These are phyloP conservation scores for Hirtodrosophila cameraria DNA, from an alignment of 2,888 invertebrate species.

Conservation along the genomic window DNA sequence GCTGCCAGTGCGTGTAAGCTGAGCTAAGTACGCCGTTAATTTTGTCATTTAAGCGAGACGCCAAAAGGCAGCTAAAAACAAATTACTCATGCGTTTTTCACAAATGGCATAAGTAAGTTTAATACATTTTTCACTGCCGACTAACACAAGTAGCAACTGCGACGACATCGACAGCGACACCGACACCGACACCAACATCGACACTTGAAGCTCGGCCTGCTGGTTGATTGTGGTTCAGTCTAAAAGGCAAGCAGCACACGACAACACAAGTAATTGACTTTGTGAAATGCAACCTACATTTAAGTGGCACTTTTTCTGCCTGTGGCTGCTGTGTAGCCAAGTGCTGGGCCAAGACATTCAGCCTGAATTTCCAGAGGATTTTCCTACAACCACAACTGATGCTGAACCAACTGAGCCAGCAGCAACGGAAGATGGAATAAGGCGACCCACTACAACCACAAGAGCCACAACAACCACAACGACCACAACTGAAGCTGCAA, in stretches of 20 bases:
- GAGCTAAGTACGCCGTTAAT: neutral
- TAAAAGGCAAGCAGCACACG: conserved; percentile 34
- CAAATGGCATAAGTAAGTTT: conserved; percentile 37
- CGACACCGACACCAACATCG: neutral
- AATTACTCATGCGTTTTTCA: conserved; percentile 46
- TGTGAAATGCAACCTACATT: conserved; percentile 27
- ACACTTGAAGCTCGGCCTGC: conserved; percentile 21
- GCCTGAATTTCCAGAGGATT: conserved; percentile 66
- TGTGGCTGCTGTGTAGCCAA: conserved; percentile 35
- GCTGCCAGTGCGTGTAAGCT: too few relatives aligned
- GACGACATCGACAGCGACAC: too few relatives aligned
- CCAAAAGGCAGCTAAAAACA: conserved; percentile 2
- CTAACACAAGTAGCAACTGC: conserved; percentile 1
- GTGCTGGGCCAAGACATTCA: conserved; percentile 62
- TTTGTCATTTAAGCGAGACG: conserved; percentile 14
- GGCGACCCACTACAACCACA: conserved; percentile 4
- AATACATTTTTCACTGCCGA: conserved; percentile 20
- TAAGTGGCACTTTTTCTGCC: neutral
- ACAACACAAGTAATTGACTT: conserved; percentile 34
- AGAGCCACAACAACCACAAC: conserved; percentile 9
- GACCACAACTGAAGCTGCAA: conserved; percentile 8
- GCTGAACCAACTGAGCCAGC: conserved; percentile 1
- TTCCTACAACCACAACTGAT: conserved; percentile 24
- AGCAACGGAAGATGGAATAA: too few relatives aligned
- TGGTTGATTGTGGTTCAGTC: conserved; percentile 41